Conservation (phyloP, 2,797 vertebrate genomes). For the Poecilia gillii region DNA sequence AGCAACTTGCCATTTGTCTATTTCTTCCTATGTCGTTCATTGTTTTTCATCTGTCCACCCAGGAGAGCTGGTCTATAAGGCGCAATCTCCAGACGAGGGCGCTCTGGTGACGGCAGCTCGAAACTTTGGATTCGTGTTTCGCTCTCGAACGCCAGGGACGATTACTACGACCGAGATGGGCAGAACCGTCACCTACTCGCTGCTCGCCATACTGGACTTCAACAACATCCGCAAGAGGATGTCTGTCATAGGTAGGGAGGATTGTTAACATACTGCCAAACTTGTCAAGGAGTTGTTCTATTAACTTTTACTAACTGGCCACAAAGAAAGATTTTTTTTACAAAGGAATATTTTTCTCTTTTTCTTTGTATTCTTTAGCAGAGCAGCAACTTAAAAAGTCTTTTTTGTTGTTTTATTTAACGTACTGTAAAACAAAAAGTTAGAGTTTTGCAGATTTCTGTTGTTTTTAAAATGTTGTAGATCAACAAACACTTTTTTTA, state of each 20-base stretch:
- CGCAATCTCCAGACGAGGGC: conserved; percentile 93
- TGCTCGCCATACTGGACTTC: conserved; percentile 94
- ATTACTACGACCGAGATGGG: conserved; percentile 91
- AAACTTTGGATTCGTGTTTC: conserved; percentile 94
- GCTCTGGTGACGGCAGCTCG: conserved; percentile 91
- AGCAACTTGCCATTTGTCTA: background rate
- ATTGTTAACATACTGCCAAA: background rate
- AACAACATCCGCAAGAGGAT: conserved; percentile 95
- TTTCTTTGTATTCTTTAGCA: background rate
- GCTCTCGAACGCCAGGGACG: conserved; percentile 89
- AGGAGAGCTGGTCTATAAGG: conserved; percentile 92
- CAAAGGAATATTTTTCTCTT: background rate
- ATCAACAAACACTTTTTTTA: background rate
- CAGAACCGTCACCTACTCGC: conserved; percentile 85
- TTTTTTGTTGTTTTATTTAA: background rate
- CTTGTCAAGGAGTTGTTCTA: background rate
- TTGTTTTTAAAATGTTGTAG: background rate
- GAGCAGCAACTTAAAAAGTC: background rate
- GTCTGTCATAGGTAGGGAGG: conserved; percentile 89
- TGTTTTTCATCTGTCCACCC: conserved; percentile 7
- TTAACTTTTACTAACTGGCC: background rate
- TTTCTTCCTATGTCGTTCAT: background rate
- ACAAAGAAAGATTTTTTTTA: background rate
- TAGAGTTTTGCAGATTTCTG: background rate
- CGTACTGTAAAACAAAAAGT: background rate